These are phyloP conservation scores for Xestoiulus laeticollis DNA, from an alignment of 2,888 invertebrate genomes.

Conservation along the genomic window DNA sequence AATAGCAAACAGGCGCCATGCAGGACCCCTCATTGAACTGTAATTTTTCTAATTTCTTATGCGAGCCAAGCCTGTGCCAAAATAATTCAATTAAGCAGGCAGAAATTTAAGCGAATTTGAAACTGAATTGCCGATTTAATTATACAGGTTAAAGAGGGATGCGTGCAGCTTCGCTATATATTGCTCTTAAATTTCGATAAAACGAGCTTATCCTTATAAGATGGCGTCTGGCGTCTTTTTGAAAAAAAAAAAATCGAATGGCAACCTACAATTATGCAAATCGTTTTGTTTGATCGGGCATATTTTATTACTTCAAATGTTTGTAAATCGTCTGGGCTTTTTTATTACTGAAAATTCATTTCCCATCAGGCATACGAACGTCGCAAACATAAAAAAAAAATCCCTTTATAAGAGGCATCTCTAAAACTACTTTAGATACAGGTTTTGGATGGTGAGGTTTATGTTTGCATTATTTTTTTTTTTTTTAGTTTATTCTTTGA, in stretches of 20 bases:
- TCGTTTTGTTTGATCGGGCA: neutral
- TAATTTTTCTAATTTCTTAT: neutral
- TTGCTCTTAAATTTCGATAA: neutral
- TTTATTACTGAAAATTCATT: too few relatives aligned
- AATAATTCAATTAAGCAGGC: neutral
- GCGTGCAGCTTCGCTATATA: neutral
- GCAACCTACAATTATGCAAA: neutral
- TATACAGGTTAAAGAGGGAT: neutral
- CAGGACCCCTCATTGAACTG: neutral
- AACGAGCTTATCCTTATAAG: neutral
- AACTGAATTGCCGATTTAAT: neutral
- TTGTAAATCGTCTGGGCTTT: too few relatives aligned
- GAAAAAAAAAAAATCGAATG: neutral
- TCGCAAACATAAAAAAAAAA: too few relatives aligned
- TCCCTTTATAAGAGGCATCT: too few relatives aligned
- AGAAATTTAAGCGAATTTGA: neutral
- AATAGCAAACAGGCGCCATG: neutral
- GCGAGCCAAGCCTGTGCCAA: neutral
- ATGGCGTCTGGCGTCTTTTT: neutral
- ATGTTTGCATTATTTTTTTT: too few relatives aligned
- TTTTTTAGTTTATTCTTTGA: too few relatives aligned
- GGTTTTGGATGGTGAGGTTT: too few relatives aligned
- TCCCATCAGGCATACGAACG: too few relatives aligned
- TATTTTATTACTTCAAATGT: neutral
- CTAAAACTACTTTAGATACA: too few relatives aligned